Percentiles rank a stretch among this genome's conserved stretches.
phyloP scores from a whole-genome alignment of 53 echinoderm and acorn worm genomes.

The Apostichopus leukothele region DNA sequence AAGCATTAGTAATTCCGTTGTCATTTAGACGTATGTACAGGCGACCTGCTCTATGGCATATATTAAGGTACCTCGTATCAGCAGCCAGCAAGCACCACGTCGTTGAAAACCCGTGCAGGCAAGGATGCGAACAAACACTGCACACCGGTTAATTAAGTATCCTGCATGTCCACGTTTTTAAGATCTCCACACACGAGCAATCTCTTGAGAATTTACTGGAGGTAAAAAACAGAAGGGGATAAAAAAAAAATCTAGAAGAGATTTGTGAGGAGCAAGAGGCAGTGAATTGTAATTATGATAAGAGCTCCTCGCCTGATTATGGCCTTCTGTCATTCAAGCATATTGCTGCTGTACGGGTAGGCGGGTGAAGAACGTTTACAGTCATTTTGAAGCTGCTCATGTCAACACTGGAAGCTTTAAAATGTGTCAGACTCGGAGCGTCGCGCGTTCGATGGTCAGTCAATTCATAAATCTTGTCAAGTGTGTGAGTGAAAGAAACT shows the following conservation, averaged over 20 bases:
- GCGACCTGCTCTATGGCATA: conserved; percentile 12
- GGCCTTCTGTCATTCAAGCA: not conserved
- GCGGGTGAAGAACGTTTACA: not conserved
- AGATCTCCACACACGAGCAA: not conserved
- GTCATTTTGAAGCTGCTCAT: not conserved
- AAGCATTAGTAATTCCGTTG: not conserved
- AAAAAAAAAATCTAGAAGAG: conserved; percentile 7
- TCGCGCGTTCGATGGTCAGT: too few relatives aligned
- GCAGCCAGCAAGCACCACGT: not conserved
- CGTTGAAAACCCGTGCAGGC: not conserved
- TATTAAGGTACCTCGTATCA: not conserved
- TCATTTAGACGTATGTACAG: not conserved
- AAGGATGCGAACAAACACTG: conserved; percentile 7
- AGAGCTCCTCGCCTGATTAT: conserved; percentile 3
- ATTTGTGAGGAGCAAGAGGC: conserved; percentile 22
- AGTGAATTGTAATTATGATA: conserved; percentile 36
- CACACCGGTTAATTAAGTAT: conserved; percentile 37
- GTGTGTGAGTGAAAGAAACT: too few relatives aligned
- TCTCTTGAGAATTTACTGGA: conserved; percentile 26
- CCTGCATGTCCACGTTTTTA: conserved; percentile 12
- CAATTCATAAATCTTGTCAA: too few relatives aligned
- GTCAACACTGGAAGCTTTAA: not conserved
- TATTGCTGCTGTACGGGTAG: conserved; percentile 1
- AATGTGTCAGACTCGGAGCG: not conserved
- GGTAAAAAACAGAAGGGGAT: conserved; percentile 13